Conservation (phyloP, 92 coral and sea anemone species). For the Scolanthus callimorphus region DNA sequence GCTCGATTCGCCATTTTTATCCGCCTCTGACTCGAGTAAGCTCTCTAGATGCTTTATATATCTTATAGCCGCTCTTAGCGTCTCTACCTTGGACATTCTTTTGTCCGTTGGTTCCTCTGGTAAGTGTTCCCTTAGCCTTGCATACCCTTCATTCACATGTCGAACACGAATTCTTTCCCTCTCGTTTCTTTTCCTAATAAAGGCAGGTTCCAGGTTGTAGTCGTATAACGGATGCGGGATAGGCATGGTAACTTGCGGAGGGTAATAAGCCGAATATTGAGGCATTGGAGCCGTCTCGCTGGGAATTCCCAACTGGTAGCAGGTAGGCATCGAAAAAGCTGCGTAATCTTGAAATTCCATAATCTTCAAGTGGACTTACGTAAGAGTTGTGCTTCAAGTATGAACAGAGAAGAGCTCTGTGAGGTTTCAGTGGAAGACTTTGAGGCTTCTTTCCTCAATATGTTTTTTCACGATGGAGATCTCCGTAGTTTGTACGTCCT, state of each 20-base stretch:
- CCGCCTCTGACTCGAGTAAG: constrained; percentile 51
- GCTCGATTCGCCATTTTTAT: not conserved
- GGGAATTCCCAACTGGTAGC: constrained; percentile 98
- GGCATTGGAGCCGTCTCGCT: constrained; percentile 77
- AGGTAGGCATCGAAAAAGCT: constrained; percentile 98
- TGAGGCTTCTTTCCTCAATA: too few species aligned
- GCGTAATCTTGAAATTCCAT: constrained; percentile 62
- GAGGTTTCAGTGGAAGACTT: too few species aligned
- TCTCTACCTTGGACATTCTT: constrained; percentile 97
- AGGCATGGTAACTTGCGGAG: constrained; percentile 98
- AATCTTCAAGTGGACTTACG: constrained; percentile 8
- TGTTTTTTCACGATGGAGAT: not conserved
- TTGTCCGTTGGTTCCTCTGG: constrained; percentile 99
- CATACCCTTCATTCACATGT: constrained; percentile 98
- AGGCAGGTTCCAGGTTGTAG: constrained; percentile 97
- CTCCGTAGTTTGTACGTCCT: constrained; percentile 15
- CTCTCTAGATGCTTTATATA: constrained; percentile 90
- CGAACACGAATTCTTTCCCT: constrained; percentile 94
- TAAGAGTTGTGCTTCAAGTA: too few species aligned
- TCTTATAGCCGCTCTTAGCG: constrained; percentile 93
- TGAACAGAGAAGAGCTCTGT: not conserved
- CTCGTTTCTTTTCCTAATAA: constrained; percentile 91
- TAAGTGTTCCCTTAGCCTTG: constrained; percentile 91
- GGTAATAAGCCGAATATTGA: constrained; percentile 65
- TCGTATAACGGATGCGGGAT: constrained; percentile 97